Evolutionary conservation across 1,140 invertebrate species (phyloP).

Genomic region (Pomacea maculata): DNA sequence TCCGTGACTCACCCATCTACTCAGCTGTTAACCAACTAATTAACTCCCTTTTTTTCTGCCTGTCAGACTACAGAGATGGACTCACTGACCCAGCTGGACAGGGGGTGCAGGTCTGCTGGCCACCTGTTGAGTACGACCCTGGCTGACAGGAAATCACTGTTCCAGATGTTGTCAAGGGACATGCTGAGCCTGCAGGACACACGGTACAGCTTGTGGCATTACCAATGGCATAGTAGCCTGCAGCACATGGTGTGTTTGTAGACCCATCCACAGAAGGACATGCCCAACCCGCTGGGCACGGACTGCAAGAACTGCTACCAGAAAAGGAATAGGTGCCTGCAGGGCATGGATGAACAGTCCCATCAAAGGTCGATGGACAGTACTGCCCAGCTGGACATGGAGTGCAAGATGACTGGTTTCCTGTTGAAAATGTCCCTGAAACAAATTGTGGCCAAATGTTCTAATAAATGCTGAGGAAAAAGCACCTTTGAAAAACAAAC

Average conservation of each 20-base stretch:
- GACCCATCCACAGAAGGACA: constrained; percentile 50
- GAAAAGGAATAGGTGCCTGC: constrained; percentile 42
- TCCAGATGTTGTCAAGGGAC: constrained; percentile 47
- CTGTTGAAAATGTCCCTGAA: constrained; percentile 56
- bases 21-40: too few species aligned
- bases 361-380: constrained; percentile 34
- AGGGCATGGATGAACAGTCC: constrained; percentile 27
- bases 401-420: constrained; percentile 45
- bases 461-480: background rate
- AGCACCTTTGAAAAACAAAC: background rate
- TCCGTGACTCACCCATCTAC: too few species aligned
- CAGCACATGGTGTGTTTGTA: constrained; percentile 43
- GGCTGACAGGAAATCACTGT: constrained; percentile 39
- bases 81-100: constrained; percentile 51
- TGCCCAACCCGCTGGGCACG: constrained; percentile 49
- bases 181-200: constrained; percentile 55
- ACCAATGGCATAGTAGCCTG: constrained; percentile 44
- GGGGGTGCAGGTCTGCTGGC: constrained; percentile 44
- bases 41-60: too few species aligned
- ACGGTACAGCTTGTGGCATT: constrained; percentile 44
- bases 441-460: constrained; percentile 15
- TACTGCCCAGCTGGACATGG: constrained; percentile 46
- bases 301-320: constrained; percentile 37
- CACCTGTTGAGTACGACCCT: constrained; percentile 49
- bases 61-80: too few species aligned